A percentile compares a stretch with the other conserved stretches of the same genome.
phyloP scores from a whole-genome alignment of 2,113 vertebrate species.

The Etia nguti region DNA sequence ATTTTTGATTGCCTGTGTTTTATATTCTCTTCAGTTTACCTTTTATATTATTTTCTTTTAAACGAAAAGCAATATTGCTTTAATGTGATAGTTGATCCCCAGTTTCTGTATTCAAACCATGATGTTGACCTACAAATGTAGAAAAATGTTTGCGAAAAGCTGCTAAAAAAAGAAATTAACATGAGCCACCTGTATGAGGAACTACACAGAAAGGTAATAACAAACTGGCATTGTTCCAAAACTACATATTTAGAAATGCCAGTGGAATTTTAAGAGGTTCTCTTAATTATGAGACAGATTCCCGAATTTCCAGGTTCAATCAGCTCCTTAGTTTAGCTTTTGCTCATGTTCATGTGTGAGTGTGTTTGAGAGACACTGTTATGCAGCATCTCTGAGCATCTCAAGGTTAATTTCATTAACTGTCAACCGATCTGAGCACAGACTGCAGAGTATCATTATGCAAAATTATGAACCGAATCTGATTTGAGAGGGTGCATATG shows the following conservation, averaged over 20 bases:
- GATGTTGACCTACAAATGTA: not conserved
- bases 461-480: conserved; percentile 18
- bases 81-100: not conserved
- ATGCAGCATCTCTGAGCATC: not conserved
- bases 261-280: not conserved
- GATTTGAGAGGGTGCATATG: not conserved
- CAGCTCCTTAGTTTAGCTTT: not conserved
- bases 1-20: not conserved
- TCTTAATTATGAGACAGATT: not conserved
- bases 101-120: not conserved
- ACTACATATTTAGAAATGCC: not conserved
- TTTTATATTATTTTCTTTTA: not conserved
- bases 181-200: not conserved
- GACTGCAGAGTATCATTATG: conserved; percentile 26
- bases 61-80: not conserved
- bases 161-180: not conserved
- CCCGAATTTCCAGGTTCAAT: not conserved
- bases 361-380: not conserved
- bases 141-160: not conserved
- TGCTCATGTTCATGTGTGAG: too few relatives aligned
- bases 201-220: not conserved
- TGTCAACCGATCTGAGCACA: conserved; percentile 22
- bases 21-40: not conserved
- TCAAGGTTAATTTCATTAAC: conserved; percentile 57
- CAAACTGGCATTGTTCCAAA: not conserved